phyloP scores from a whole-genome alignment of 1,140 invertebrate species.

The Diachasmimorpha longicaudata region DNA sequence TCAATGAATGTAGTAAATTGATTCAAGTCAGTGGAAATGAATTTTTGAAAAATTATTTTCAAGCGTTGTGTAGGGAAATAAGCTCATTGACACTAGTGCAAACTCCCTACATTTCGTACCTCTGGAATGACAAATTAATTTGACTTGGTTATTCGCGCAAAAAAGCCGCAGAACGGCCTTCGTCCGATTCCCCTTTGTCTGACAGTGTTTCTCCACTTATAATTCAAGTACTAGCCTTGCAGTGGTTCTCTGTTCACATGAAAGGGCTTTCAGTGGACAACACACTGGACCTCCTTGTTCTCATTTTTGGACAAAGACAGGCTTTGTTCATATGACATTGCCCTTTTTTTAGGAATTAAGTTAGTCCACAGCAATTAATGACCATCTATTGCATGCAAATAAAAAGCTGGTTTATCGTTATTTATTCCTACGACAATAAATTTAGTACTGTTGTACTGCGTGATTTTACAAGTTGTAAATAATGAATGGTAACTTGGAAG shows the following conservation, averaged over 20 bases:
- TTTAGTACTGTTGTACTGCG: too few species aligned
- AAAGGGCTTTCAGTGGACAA: not conserved
- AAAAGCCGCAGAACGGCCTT: conserved; percentile 27
- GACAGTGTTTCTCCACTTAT: conserved; percentile 14
- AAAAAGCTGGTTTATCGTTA: not conserved
- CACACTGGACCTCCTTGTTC: not conserved
- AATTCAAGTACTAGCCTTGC: not conserved
- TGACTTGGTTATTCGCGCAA: conserved; percentile 19
- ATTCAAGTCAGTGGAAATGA: not conserved
- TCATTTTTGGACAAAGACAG: conserved; percentile 20
- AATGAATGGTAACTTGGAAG: too few species aligned
- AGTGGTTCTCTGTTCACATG: conserved; percentile 11
- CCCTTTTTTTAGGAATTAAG: not conserved
- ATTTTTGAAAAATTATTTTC: not conserved
- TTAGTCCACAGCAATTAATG: conserved; percentile 6
- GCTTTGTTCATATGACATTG: not conserved
- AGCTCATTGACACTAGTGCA: not conserved
- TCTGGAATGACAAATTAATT: not conserved
- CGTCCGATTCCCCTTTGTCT: conserved; percentile 23
- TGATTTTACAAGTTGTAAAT: too few species aligned
- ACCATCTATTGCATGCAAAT: not conserved
- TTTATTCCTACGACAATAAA: too few species aligned
- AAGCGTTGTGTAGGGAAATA: not conserved
- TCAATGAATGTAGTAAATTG: not conserved
- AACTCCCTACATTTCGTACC: not conserved